Conservation (phyloP, 2,888 invertebrate species). For the Athalia cordata region DNA sequence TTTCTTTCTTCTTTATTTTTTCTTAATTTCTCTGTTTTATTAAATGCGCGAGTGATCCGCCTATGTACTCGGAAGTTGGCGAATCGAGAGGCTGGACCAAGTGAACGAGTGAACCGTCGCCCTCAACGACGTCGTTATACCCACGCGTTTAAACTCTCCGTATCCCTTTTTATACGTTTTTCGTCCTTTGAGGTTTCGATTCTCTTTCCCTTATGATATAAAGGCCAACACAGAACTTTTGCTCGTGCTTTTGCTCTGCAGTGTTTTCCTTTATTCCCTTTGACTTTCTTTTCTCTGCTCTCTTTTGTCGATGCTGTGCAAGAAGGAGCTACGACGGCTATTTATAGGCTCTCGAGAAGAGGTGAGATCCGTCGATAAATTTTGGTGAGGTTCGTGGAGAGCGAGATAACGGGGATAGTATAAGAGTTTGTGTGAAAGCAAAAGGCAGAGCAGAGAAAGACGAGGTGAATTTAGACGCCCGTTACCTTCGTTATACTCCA, state of each 20-base stretch:
- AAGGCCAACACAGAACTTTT: neutral
- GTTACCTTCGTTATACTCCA: too few relatives aligned
- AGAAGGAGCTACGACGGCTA: neutral
- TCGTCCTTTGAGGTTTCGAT: slow-evolving; percentile 32
- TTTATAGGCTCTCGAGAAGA: slow-evolving; percentile 22
- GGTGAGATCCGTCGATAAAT: slow-evolving; percentile 30
- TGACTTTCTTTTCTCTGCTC: slow-evolving; percentile 5
- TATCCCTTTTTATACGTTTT: neutral
- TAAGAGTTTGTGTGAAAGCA: neutral
- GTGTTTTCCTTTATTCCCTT: slow-evolving; percentile 14
- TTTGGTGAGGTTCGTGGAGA: neutral
- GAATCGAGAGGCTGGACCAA: neutral
- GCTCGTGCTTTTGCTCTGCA: neutral
- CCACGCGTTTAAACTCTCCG: too few relatives aligned
- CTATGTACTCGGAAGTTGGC: neutral
- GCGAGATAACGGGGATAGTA: neutral
- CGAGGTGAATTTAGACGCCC: too few relatives aligned
- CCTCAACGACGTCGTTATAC: slow-evolving; percentile 20
- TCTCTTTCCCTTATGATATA: neutral
- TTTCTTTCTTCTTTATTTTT: too few relatives aligned
- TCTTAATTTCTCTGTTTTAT: neutral
- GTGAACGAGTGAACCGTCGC: slow-evolving; percentile 13
- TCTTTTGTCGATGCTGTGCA: neutral
- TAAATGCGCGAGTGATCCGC: neutral
- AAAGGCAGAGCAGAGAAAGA: too few relatives aligned